A percentile compares a stretch with the other conserved stretches of the same genome.
phyloP scores from a whole-genome alignment of 2,797 vertebrate genomes.

The Platalea minor region DNA sequence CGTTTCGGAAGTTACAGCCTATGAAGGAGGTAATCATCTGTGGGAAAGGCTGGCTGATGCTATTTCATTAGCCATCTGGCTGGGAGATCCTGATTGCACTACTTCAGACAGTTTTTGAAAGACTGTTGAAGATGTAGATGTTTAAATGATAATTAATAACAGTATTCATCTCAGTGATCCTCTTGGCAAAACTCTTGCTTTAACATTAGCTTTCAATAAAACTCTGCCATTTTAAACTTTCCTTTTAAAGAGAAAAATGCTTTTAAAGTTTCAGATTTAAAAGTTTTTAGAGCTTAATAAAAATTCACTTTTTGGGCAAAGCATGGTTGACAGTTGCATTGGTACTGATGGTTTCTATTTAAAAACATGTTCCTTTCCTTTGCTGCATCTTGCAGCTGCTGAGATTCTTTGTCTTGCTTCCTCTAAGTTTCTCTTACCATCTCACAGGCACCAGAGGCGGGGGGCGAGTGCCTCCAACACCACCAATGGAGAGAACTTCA shows the following conservation, averaged over 20 bases:
- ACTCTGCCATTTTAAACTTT: background rate
- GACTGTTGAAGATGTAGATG: background rate
- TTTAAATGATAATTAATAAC: constrained; percentile 11
- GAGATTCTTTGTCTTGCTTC: background rate
- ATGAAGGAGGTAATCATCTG: background rate
- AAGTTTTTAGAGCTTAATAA: constrained; percentile 17
- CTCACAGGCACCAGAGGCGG: background rate
- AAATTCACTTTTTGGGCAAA: background rate
- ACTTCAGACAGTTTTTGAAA: background rate
- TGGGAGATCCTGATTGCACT: background rate
- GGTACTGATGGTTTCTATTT: background rate
- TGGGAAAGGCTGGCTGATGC: background rate
- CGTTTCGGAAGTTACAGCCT: background rate
- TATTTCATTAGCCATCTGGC: background rate
- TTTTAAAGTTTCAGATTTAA: background rate
- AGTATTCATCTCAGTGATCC: background rate
- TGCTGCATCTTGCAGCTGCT: background rate
- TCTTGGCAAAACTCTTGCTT: background rate
- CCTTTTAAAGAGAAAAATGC: background rate
- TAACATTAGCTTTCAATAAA: background rate
- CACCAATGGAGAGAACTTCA: background rate
- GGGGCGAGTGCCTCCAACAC: background rate
- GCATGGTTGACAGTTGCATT: background rate
- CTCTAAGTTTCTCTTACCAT: background rate
- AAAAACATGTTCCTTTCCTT: background rate